Evolutionary conservation across 1,140 invertebrate genomes (phyloP), one percentile per base, ranked within the genome.

Genomic region (Gonatopus flavifemur): DNA sequence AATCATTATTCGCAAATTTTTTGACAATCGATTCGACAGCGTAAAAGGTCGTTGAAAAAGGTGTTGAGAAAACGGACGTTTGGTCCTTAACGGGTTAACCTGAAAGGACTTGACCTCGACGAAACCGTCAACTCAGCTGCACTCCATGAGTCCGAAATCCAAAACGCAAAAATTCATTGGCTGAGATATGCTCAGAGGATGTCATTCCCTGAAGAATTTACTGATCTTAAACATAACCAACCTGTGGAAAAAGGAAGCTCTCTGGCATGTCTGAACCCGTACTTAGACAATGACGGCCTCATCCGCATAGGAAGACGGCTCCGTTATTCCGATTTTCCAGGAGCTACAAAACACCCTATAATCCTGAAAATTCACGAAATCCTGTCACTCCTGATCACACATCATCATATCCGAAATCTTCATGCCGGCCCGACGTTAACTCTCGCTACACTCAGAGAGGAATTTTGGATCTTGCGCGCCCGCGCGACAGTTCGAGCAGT

Each of bases 391-490:
- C 3, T 43, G 12, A 43, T 43, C 4, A 18, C 4, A 4, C 2
- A 43, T 9, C 4, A 7, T 2, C 59, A 59, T 42, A 4, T 4
- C 1, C 5, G 15, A 12, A 52, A 28, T 5, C 46, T 62, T 12
- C 57, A 62, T 35, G 52, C 45, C 4, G 64, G 60, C 10, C 12
- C 44, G n/a, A 40, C 58, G 40, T 20, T 59, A 4, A 54, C 52
- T 8, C 24, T 59, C 7, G 18, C 41, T n/a, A 16, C 28, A 1
- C 12, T 66, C 0, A 35, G 59, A 24, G 16, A 48, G 9, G 39
- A 54, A 39, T 70, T 51, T 57, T 69, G 67, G 66, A 31, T 43
- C n/a, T 8, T 43, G 19, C 47, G 39, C 5, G 58, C 48, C 1
- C 48, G 57, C 20, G 22, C 45, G n/a, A 20, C 20, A 6, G 51